These are phyloP conservation scores for Amphipyra tragopoginis DNA, from an alignment of 2,888 invertebrate species.

Conservation along the genomic window DNA sequence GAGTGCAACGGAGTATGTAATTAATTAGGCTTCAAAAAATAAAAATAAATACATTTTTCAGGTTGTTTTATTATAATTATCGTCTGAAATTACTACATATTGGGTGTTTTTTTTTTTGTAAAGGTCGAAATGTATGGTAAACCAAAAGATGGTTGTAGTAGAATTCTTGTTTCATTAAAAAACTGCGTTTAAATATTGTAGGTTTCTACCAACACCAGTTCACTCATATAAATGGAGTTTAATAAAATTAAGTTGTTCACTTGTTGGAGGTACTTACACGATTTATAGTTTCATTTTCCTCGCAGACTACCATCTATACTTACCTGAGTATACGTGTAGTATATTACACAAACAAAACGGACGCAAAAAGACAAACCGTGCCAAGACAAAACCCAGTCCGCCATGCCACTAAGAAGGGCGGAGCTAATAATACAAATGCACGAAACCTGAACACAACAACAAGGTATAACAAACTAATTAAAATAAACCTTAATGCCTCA, in stretches of 20 bases:
- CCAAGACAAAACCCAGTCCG: conserved; percentile 77
- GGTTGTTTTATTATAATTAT: too few species aligned
- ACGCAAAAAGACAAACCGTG: conserved; percentile 78
- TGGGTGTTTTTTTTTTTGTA: too few species aligned
- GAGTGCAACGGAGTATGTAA: neutral
- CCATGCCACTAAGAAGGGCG: conserved; percentile 86
- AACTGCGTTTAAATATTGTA: too few species aligned
- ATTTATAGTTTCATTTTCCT: conserved; percentile 15
- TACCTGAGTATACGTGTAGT: conserved; percentile 41
- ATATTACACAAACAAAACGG: conserved; percentile 66
- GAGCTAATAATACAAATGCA: conserved; percentile 79
- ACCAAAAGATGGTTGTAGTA: too few species aligned
- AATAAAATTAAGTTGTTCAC: conserved; percentile 12
- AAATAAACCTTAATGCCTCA: conserved; percentile 67
- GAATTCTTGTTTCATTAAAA: too few species aligned
- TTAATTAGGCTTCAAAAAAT: neutral
- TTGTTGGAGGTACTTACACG: conserved; percentile 1
- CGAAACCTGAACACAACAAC: conserved; percentile 60
- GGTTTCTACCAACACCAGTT: neutral
- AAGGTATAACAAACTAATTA: conserved; percentile 51
- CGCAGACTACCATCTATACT: conserved; percentile 23
- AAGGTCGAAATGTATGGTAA: too few species aligned
- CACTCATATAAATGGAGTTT: conserved; percentile 1
- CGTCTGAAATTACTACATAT: too few species aligned
- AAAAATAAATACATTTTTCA: neutral